Evolutionary conservation across 1,140 invertebrate genomes (phyloP).

Genomic region (Dreissena rostriformis): DNA sequence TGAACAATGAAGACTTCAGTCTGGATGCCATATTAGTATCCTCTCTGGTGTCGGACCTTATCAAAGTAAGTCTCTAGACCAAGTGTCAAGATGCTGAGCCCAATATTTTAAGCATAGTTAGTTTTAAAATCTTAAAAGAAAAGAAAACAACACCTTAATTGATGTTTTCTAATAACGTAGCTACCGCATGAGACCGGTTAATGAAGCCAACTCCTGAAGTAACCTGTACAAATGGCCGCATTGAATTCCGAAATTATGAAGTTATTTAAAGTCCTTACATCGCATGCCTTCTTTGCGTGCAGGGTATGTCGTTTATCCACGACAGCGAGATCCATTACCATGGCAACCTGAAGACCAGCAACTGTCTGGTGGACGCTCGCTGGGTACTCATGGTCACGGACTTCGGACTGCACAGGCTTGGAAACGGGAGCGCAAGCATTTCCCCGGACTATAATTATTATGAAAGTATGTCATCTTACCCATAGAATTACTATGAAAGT

Average conservation of each 20-base stretch:
- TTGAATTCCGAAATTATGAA: too few species aligned
- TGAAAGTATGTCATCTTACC: slow-evolving; percentile 30
- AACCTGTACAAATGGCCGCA: too few species aligned
- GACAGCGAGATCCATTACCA: slow-evolving; percentile 92
- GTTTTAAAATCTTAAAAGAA: too few species aligned
- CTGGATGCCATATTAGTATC: slow-evolving; percentile 97
- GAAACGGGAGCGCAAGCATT: slow-evolving; percentile 76
- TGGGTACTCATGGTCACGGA: slow-evolving; percentile 97
- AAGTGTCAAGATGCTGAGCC: too few species aligned
- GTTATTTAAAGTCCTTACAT: too few species aligned
- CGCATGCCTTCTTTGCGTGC: too few species aligned
- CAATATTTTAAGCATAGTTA: too few species aligned
- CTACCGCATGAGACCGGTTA: too few species aligned
- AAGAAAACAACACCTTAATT: too few species aligned
- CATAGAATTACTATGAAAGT: too few species aligned
- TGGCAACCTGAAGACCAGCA: slow-evolving; percentile 98
- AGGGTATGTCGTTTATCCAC: slow-evolving; percentile 98
- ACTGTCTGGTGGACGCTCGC: slow-evolving; percentile 94
- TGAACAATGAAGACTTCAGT: slow-evolving; percentile 95
- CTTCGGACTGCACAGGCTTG: slow-evolving; percentile 94
- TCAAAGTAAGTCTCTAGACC: slow-evolving; percentile 86
- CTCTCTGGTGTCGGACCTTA: slow-evolving; percentile 77
- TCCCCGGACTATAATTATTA: slow-evolving; percentile 90
- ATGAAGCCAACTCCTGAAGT: too few species aligned
- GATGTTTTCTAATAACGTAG: too few species aligned